These are phyloP conservation scores for Leptocoma aspasia DNA, from an alignment of 2,113 vertebrate species.

Conservation along the genomic window DNA sequence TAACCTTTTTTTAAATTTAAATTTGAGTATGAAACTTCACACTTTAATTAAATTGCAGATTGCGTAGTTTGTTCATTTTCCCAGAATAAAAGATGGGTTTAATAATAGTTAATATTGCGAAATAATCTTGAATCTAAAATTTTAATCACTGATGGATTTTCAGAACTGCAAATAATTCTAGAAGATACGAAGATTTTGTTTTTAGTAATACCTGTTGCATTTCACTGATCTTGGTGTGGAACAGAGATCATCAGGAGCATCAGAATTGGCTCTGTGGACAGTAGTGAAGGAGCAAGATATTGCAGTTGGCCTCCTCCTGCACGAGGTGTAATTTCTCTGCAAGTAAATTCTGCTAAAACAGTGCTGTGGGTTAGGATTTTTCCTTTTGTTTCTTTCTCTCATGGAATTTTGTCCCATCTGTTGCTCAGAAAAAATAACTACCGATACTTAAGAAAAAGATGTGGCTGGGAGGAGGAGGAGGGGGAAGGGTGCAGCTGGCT, in stretches of 20 bases:
- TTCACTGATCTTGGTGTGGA: not conserved
- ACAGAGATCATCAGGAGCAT: too few species aligned
- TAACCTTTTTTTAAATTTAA: not conserved
- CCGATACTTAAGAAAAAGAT: not conserved
- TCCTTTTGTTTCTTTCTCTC: not conserved
- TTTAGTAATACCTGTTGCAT: not conserved
- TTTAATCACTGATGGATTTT: not conserved
- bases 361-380: not conserved
- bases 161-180: not conserved
- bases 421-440: not conserved
- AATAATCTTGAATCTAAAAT: not conserved
- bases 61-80: fast-evolving
- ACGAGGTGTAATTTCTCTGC: not conserved
- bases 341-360: not conserved
- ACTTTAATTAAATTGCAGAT: not conserved
- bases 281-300: not conserved
- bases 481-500: not conserved
- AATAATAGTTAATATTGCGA: not conserved
- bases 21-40: not conserved
- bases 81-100: not conserved
- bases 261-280: not conserved
- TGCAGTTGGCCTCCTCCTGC: not conserved
- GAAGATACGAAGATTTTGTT: not conserved
- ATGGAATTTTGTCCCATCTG: not conserved
- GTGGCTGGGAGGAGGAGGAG: not conserved